Evolutionary conservation across 2,113 vertebrate species (phyloP), one percentile per base, ranked within the genome.

Genomic region (Pitta sordida): DNA sequence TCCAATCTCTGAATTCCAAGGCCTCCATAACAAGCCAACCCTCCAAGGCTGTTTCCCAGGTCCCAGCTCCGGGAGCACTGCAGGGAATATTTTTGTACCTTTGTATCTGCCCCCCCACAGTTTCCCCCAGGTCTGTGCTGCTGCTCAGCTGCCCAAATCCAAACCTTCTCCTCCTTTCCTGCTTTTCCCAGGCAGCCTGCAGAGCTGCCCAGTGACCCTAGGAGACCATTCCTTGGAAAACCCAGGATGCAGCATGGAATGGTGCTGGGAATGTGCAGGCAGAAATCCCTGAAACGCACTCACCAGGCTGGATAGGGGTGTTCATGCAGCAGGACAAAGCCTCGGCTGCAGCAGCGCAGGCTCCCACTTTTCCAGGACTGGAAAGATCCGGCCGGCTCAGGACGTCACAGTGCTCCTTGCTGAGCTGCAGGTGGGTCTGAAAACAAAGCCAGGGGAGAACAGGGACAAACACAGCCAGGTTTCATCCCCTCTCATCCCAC

Each of bases 301-400:
- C 75, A 96, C 97, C 67, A 0, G 96, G 87, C 2, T 83, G 88
- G 20, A 94, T 23, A 69, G 63, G 93, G 17, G 53, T 5, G 10
- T 27, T 86, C 90, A 91, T 90, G 91, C 95, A 96, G 91, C 9
- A 22, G 44, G 85, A 46, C 11, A 97, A 90, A 49, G 91, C 95
- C 39, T 70, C 68, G 8, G 63, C 95, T 5, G 97, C 96, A 30
- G 63, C 79, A 43, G 34, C n/a, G 55, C 95, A 96, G 83, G 87
- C 78, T 77, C 51, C 10, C 27, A 94, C 4, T 3, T 60, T 16
- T 1, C n/a, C 58, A 27, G 91, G 88, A 55, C 77, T 91, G 49
- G 90, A 94, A 36, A 97, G 95, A 16, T 97, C 94, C 20, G 73
- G 90, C 21, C 1, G n/a, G 58, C 79, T 84, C 79, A 97, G 75